Evolutionary conservation across 92 coral and sea anemone genomes (phyloP).

Genomic region (Hydrozoanthus gracilis): DNA sequence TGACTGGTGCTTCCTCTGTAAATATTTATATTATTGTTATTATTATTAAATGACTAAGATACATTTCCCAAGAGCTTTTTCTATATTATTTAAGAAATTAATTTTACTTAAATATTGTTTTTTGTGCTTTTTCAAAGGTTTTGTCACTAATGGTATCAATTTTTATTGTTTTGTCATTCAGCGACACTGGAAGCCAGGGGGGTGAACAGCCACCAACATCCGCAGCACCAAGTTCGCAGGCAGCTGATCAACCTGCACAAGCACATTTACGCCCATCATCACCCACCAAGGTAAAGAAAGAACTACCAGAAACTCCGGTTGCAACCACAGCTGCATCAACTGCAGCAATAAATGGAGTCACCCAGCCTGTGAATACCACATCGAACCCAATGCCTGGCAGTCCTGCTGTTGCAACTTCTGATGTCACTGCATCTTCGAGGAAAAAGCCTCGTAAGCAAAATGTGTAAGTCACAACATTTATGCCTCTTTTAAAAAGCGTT

Average conservation of each 20-base stretch:
- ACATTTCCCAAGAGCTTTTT: too few relatives aligned
- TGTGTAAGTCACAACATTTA: slow-evolving; percentile 78
- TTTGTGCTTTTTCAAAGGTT: too few relatives aligned
- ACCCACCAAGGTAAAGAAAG: slow-evolving; percentile 77
- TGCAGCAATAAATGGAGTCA: slow-evolving; percentile 57
- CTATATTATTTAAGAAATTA: too few relatives aligned
- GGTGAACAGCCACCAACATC: slow-evolving; percentile 63
- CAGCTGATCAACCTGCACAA: slow-evolving; percentile 64
- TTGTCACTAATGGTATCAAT: background rate
- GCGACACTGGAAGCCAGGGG: slow-evolving; percentile 89
- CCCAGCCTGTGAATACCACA: slow-evolving; percentile 62
- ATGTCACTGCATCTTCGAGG: slow-evolving; percentile 93
- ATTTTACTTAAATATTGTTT: too few relatives aligned
- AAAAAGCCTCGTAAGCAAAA: slow-evolving; percentile 98
- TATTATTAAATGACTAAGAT: too few relatives aligned
- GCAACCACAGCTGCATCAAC: slow-evolving; percentile 61
- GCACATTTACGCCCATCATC: slow-evolving; percentile 63
- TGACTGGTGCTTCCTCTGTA: too few relatives aligned
- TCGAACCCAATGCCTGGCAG: slow-evolving; percentile 56
- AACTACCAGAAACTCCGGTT: slow-evolving; percentile 66
- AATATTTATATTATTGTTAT: too few relatives aligned
- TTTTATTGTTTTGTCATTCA: slow-evolving; percentile 18
- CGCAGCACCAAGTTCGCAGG: slow-evolving; percentile 55
- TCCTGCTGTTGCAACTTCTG: slow-evolving; percentile 60
- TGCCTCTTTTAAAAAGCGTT: background rate